Percentiles rank a stretch among this genome's conserved stretches.
phyloP scores from a whole-genome alignment of 2,797 vertebrate species.

The Ispidina picta region DNA sequence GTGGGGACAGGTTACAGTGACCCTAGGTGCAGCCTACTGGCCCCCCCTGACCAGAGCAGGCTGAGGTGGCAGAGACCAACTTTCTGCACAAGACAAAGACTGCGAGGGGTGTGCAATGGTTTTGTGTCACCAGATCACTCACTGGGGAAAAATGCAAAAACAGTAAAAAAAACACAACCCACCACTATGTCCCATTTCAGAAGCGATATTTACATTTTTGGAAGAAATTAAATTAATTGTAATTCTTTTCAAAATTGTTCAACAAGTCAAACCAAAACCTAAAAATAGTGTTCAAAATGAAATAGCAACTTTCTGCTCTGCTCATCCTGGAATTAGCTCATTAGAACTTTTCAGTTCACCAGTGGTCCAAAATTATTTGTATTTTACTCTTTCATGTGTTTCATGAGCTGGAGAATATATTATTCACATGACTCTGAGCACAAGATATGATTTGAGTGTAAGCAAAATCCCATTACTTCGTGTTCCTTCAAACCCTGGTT shows the following conservation, averaged over 20 bases:
- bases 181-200: rapidly evolving
- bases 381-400: neutral
- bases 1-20: rapidly evolving
- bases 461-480: neutral
- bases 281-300: neutral
- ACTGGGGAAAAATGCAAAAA: neutral
- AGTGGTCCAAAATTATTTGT: neutral
- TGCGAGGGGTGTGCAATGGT: rapidly evolving
- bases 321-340: neutral
- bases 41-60: rapidly evolving
- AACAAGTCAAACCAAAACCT: neutral
- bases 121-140: rapidly evolving
- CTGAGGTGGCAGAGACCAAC: neutral
- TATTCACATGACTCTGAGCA: neutral
- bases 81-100: neutral
- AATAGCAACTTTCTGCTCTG: neutral
- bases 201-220: neutral
- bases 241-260: neutral
- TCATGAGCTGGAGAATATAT: neutral
- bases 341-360: neutral
- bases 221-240: neutral
- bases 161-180: neutral
- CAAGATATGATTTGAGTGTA: neutral
- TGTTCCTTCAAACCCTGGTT: neutral
- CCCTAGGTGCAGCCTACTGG: neutral